These are phyloP conservation scores for Lordiphosa mommai DNA, from an alignment of 1,140 invertebrate genomes.

Conservation along the genomic window DNA sequence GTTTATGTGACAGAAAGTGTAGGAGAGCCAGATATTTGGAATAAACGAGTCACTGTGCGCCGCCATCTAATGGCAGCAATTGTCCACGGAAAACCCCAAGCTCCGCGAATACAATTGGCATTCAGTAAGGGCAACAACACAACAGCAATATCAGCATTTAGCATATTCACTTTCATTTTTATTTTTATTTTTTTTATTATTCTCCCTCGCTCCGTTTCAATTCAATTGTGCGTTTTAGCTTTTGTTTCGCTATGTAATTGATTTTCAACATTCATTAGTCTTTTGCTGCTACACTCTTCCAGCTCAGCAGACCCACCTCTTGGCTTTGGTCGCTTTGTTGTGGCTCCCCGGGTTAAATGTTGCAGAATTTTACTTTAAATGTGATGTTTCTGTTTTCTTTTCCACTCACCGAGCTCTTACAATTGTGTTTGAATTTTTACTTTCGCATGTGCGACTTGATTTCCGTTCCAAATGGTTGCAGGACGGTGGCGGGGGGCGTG, in stretches of 20 bases:
- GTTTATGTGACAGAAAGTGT: too few relatives aligned
- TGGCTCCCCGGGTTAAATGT: slow-evolving; percentile 53
- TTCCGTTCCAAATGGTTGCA: slow-evolving; percentile 69
- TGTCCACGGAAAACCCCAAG: slow-evolving; percentile 47
- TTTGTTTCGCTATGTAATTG: slow-evolving; percentile 60
- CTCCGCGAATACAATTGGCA: slow-evolving; percentile 30
- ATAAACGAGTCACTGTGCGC: slow-evolving; percentile 1
- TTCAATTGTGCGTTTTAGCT: slow-evolving; percentile 5
- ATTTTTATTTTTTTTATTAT: slow-evolving; percentile 5
- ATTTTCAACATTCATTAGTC: slow-evolving; percentile 70
- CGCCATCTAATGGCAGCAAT: slow-evolving; percentile 36
- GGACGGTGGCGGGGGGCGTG: slow-evolving; percentile 5
- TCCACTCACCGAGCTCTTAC: slow-evolving; percentile 13
- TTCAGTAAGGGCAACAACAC: background rate
- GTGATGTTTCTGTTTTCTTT: slow-evolving; percentile 25
- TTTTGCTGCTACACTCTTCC: slow-evolving; percentile 16
- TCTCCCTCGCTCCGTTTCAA: background rate
- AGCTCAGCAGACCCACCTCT: slow-evolving; percentile 24
- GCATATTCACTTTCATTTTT: slow-evolving; percentile 67
- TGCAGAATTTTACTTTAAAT: slow-evolving; percentile 61
- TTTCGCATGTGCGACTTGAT: slow-evolving; percentile 75
- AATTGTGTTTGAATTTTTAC: slow-evolving; percentile 75
- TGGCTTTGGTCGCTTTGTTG: slow-evolving; percentile 22
- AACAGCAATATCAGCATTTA: slow-evolving; percentile 37
- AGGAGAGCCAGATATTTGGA: too few relatives aligned